Conservation (phyloP, 1,140 invertebrate genomes). For the Danaus melanippus region DNA sequence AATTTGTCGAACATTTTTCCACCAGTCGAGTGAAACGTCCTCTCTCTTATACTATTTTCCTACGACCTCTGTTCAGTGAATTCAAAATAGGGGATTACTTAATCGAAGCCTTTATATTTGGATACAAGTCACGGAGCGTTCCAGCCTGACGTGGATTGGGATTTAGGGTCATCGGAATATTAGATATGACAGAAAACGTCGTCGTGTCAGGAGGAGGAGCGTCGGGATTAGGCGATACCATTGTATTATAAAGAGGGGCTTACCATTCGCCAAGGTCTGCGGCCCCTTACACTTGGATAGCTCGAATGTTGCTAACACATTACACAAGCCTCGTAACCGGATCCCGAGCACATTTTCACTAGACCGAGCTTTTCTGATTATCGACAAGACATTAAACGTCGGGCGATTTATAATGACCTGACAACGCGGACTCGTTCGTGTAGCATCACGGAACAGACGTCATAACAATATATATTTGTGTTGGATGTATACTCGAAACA, state of each 20-base stretch:
- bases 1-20: background rate
- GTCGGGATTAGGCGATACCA: background rate
- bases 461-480: too few relatives aligned
- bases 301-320: constrained; percentile 3
- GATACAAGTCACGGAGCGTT: background rate
- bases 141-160: background rate
- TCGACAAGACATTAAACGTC: too few relatives aligned
- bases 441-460: too few relatives aligned
- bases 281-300: background rate
- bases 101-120: constrained; percentile 1
- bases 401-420: background rate
- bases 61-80: constrained; percentile 9
- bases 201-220: background rate
- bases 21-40: too few relatives aligned
- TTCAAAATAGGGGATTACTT: constrained; percentile 11
- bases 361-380: too few relatives aligned
- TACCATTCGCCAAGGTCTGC: too few relatives aligned
- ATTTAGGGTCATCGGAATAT: constrained; percentile 3
- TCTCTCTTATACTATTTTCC: background rate
- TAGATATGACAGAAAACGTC: background rate
- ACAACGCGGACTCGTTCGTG: too few relatives aligned
- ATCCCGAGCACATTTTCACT: too few relatives aligned
- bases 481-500: too few relatives aligned
- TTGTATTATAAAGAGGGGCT: too few relatives aligned
- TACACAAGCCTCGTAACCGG: background rate